A percentile compares a stretch with the other conserved stretches of the same genome.
These are phyloP conservation scores for Luperina testacea DNA, from an alignment of 2,888 invertebrate genomes.

Conservation along the genomic window DNA sequence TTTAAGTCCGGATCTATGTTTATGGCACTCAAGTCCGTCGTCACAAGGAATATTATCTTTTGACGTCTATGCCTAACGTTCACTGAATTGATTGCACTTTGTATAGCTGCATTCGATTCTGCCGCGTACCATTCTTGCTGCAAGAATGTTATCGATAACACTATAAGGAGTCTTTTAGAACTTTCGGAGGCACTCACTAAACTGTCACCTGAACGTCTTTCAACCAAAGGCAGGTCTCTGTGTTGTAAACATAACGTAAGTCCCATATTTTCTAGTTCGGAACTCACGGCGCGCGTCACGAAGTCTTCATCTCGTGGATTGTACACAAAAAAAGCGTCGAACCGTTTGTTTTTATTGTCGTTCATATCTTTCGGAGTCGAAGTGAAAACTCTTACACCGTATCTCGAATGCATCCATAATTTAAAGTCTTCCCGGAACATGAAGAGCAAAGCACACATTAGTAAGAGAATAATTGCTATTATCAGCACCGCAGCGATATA, in stretches of 20 bases:
- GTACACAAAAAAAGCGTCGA: slow-evolving; percentile 97
- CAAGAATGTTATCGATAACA: slow-evolving; percentile 95
- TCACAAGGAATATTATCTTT: slow-evolving; percentile 90
- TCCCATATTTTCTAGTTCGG: slow-evolving; percentile 92
- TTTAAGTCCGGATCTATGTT: slow-evolving; percentile 94
- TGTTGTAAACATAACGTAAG: slow-evolving; percentile 92
- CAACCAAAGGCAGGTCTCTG: slow-evolving; percentile 91
- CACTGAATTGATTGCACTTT: slow-evolving; percentile 92
- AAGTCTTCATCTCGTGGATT: slow-evolving; percentile 94
- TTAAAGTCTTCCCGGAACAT: slow-evolving; percentile 94
- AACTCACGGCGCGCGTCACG: slow-evolving; percentile 92
- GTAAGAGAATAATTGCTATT: slow-evolving; percentile 92
- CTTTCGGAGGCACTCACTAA: slow-evolving; percentile 90
- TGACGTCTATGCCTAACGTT: slow-evolving; percentile 91
- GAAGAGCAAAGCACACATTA: slow-evolving; percentile 92
- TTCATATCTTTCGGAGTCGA: slow-evolving; percentile 89
- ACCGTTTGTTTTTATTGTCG: slow-evolving; percentile 92
- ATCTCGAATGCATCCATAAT: slow-evolving; percentile 94
- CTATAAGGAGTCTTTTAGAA: slow-evolving; percentile 93
- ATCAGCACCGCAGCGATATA: slow-evolving; percentile 93
- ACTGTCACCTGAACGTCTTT: slow-evolving; percentile 89
- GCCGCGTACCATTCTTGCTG: slow-evolving; percentile 95
- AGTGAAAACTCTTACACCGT: slow-evolving; percentile 93
- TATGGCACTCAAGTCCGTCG: slow-evolving; percentile 90
- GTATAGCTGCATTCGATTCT: slow-evolving; percentile 95